These are phyloP conservation scores for Chromobotia macracanthus DNA, from an alignment of 2,797 vertebrate species.

Conservation along the genomic window DNA sequence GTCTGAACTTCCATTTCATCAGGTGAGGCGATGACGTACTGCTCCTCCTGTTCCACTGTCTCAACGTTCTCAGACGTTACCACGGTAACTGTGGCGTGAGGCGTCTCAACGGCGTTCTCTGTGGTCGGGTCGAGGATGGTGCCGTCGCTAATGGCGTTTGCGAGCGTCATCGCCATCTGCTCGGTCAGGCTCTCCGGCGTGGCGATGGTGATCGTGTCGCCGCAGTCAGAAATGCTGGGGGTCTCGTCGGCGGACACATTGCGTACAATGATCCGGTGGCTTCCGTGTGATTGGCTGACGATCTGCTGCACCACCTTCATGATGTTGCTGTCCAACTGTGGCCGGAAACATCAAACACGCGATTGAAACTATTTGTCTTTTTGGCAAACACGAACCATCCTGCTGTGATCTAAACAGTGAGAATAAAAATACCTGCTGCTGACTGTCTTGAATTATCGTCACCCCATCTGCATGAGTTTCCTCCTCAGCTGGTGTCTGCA, in stretches of 20 bases:
- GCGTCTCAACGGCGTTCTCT: constrained; percentile 67
- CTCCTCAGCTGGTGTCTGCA: constrained; percentile 41
- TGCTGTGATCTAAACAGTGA: background rate
- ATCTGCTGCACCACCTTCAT: constrained; percentile 96
- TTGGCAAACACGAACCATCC: background rate
- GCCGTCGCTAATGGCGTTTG: constrained; percentile 89
- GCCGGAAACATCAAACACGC: background rate
- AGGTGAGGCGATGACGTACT: constrained; percentile 88
- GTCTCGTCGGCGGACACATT: constrained; percentile 84
- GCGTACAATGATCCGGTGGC: constrained; percentile 94
- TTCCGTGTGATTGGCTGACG: constrained; percentile 86
- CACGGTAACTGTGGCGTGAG: constrained; percentile 85
- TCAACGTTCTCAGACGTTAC: constrained; percentile 85
- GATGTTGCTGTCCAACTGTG: constrained; percentile 91
- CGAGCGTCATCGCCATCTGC: constrained; percentile 96
- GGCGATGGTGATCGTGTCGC: constrained; percentile 95
- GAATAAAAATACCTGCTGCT: constrained; percentile 40
- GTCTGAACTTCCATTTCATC: constrained; percentile 95
- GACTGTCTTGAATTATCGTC: constrained; percentile 37
- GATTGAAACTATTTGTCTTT: constrained; percentile 9
- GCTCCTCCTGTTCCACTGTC: constrained; percentile 87
- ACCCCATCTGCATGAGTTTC: constrained; percentile 35
- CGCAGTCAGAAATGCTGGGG: constrained; percentile 76
- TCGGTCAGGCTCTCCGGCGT: constrained; percentile 94
- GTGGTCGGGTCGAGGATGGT: constrained; percentile 77